Base-by-base conservation (phyloP, 2,888 invertebrate genomes). In the Diarsia brunnea region DNA sequence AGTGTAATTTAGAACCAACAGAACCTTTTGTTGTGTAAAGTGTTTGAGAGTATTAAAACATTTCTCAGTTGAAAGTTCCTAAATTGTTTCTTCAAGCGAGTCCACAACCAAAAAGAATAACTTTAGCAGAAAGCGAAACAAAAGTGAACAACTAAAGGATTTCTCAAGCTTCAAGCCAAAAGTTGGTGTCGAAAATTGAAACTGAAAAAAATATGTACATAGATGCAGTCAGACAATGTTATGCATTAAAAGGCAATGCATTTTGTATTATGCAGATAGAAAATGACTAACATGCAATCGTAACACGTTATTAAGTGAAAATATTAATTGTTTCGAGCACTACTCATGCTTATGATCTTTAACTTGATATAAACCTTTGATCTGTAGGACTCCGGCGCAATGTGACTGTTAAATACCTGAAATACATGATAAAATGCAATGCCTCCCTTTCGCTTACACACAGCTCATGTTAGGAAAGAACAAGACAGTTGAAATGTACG, bases 341-440 rank as follows among this genome's bases (percentile, higher is more conserved):
- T 95, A 95, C 94, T 91, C 95, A 96, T 96, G 96, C 96, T 94
- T 92, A 96, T 94, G 93, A 95, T 93, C 91, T 94, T 95, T 93
- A 95, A 96, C 91, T 95, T 94, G 97, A 97, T 97, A 98, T 97
- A 97, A 98, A 98, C 98, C 98, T 98, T 98, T 97, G 98, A 98
- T 97, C 98, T 98, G 97, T 98, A 98, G 95, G 98, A 98, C 97
- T 98, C 98, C 97, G 98, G 98, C 97, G 98, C 98, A 97, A 98
- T 98, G 97, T 99, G 99, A 97, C 98, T 98, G 98, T 98, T 99
- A 97, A 98, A 98, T 95, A 98, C 98, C 98, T 98, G 97, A 95
- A 98, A 98, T 97, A 95, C 95, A 96, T 92, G 92, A 95, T 92
- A 95, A 92, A 95, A 95, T 95, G 95, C 95, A 95, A 94, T 95